These are phyloP conservation scores for Drosophila punjabiensis DNA, from an alignment of 1,140 invertebrate genomes.

Conservation along the genomic window DNA sequence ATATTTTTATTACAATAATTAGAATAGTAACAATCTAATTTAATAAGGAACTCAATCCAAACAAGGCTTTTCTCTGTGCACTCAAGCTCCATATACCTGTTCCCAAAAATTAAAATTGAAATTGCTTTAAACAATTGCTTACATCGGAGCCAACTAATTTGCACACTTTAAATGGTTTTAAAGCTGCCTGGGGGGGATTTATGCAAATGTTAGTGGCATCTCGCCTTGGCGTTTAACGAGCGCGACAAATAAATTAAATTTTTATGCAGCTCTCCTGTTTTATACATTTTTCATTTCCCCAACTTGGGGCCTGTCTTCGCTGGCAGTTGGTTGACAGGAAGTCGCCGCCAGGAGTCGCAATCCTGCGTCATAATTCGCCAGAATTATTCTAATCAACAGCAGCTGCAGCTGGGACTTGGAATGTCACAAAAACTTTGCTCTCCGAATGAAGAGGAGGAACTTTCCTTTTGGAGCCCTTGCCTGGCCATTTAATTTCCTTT, in stretches of 20 bases:
- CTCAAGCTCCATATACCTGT: neutral
- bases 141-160: constrained; percentile 21
- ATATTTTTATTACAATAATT: neutral
- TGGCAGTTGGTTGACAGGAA: constrained; percentile 57
- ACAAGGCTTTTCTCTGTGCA: neutral
- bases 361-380: constrained; percentile 58
- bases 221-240: constrained; percentile 22
- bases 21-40: too few species aligned
- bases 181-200: constrained; percentile 22
- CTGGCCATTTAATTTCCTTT: constrained; percentile 71
- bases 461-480: constrained; percentile 3
- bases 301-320: neutral
- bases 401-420: constrained; percentile 24
- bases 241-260: constrained; percentile 36
- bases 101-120: constrained; percentile 6
- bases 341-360: constrained; percentile 37
- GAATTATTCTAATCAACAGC: constrained; percentile 71
- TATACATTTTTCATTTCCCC: constrained; percentile 54
- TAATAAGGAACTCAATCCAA: neutral
- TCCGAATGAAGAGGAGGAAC: neutral
- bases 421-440: constrained; percentile 34
- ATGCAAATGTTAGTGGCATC: constrained; percentile 15
- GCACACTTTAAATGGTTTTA: constrained; percentile 8
- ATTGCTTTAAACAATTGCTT: constrained; percentile 20
- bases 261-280: constrained; percentile 34